Percentiles rank a stretch among this genome's conserved stretches.
These are phyloP conservation scores for Leucophenga montana DNA, from an alignment of 2,888 invertebrate species.

Conservation along the genomic window DNA sequence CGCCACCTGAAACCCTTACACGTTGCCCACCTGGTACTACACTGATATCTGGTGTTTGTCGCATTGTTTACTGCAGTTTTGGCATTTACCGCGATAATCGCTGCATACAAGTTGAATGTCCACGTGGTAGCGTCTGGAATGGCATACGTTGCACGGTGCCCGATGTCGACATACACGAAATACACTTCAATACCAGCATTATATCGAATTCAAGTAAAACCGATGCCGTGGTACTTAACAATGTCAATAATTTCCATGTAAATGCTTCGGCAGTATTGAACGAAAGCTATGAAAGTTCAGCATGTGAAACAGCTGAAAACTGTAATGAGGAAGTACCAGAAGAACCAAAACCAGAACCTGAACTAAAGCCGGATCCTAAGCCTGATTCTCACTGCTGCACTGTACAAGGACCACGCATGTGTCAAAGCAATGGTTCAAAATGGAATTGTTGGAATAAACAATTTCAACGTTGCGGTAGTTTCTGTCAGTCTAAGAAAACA, in stretches of 20 bases:
- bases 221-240: conserved; percentile 47
- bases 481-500: conserved; percentile 54
- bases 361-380: neutral
- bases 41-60: conserved; percentile 49
- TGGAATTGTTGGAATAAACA: conserved; percentile 61
- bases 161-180: conserved; percentile 23
- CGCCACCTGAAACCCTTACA: conserved; percentile 37
- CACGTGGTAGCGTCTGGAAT: conserved; percentile 58
- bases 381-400: conserved; percentile 54
- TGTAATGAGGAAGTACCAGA: neutral
- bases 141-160: conserved; percentile 47
- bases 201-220: conserved; percentile 39
- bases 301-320: neutral
- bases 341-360: neutral
- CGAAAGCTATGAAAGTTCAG: neutral
- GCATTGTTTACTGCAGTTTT: conserved; percentile 55
- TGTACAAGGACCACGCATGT: conserved; percentile 60
- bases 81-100: conserved; percentile 46
- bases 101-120: conserved; percentile 55
- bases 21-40: conserved; percentile 56
- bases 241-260: conserved; percentile 52
- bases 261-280: conserved; percentile 42
- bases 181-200: conserved; percentile 40
- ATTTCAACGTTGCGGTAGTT: conserved; percentile 55
- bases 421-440: conserved; percentile 38